These are phyloP conservation scores for Willisornis vidua DNA, from an alignment of 2,113 vertebrate genomes.

Conservation along the genomic window DNA sequence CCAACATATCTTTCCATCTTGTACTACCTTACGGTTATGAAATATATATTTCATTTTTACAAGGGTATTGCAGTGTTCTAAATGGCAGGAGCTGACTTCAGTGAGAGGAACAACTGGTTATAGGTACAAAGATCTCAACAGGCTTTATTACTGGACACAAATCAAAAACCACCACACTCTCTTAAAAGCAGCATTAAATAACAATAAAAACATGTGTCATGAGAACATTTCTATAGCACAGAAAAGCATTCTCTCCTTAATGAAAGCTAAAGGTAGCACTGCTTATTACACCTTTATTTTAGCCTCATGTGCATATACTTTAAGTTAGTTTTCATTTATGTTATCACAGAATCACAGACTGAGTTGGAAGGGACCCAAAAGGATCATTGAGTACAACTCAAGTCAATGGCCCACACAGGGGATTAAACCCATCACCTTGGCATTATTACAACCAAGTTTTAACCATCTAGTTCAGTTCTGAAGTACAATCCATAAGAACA, in stretches of 20 bases:
- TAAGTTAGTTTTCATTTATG: not conserved
- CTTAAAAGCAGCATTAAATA: conserved; percentile 7
- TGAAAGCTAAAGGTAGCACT: not conserved
- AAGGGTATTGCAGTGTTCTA: not conserved
- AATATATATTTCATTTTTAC: not conserved
- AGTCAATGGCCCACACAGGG: too few relatives aligned
- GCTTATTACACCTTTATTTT: not conserved
- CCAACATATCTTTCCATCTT: not conserved
- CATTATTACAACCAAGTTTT: too few relatives aligned
- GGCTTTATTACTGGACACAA: conserved; percentile 14
- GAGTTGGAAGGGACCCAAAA: too few relatives aligned
- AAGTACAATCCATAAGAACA: not conserved
- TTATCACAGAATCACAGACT: too few relatives aligned
- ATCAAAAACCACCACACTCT: not conserved
- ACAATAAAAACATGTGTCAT: not conserved
- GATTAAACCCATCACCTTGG: too few relatives aligned
- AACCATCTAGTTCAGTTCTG: not conserved
- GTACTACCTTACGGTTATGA: not conserved
- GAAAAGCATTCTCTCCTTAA: not conserved
- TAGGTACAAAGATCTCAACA: not conserved
- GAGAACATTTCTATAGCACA: not conserved
- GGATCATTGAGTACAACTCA: too few relatives aligned
- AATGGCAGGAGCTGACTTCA: not conserved
- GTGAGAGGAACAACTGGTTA: not conserved
- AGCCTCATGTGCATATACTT: not conserved